Evolutionary conservation across 92 coral and sea anemone genomes (phyloP).

Genomic region (Epizoanthus rinbou): DNA sequence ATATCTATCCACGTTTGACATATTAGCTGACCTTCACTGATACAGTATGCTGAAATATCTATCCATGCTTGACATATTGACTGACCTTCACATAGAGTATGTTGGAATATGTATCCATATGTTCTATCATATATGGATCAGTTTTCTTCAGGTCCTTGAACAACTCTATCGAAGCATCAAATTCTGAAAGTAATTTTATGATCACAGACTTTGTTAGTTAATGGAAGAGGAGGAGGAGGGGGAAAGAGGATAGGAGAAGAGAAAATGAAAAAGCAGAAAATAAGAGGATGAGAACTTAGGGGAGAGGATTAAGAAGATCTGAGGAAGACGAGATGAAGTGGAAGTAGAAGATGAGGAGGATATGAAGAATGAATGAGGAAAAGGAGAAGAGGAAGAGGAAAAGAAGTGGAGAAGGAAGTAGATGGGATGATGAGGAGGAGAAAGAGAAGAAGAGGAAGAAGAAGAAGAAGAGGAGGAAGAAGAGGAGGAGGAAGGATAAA

Average conservation of each 20-base stretch:
- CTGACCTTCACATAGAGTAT: slow-evolving; percentile 91
- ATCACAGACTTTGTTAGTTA: not conserved
- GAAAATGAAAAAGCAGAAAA: not conserved
- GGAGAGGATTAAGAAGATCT: too few species aligned
- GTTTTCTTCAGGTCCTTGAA: slow-evolving; percentile 82
- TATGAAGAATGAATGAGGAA: too few species aligned
- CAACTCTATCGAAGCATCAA: slow-evolving; percentile 84
- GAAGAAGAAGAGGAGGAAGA: too few species aligned
- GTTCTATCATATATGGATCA: slow-evolving; percentile 86
- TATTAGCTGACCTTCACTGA: not conserved
- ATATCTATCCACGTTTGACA: too few species aligned
- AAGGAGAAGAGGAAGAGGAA: too few species aligned
- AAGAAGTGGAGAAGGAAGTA: too few species aligned
- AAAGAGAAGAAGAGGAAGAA: too few species aligned
- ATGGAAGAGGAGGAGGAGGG: not conserved
- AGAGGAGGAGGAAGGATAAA: not conserved
- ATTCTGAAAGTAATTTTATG: slow-evolving; percentile 59
- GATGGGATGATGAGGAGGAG: too few species aligned
- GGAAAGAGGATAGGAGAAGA: not conserved
- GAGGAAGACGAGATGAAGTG: too few species aligned
- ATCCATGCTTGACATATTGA: not conserved
- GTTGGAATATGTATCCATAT: slow-evolving; percentile 93
- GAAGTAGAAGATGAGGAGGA: too few species aligned
- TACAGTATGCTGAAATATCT: not conserved
- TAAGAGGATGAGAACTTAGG: too few species aligned